Percentiles rank a stretch among this genome's conserved stretches.
Evolutionary conservation across 2,113 vertebrate genomes (phyloP).

Genomic region (Cheilinus undulatus): DNA sequence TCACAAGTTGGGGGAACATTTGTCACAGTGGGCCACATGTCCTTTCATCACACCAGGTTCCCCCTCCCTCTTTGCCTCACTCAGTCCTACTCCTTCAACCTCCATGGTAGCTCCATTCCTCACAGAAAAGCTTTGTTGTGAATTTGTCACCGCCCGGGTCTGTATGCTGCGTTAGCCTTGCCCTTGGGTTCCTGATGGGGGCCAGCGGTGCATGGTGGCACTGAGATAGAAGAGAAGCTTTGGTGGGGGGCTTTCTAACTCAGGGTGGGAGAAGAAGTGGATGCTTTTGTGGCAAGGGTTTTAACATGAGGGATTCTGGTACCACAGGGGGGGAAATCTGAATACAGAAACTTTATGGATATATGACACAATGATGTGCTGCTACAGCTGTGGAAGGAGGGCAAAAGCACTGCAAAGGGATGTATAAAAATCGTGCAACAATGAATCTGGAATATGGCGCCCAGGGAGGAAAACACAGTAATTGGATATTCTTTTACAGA

Average conservation of each 20-base stretch:
- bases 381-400: not conserved
- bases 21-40: slow-evolving; percentile 68
- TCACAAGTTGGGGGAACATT: slow-evolving; percentile 60
- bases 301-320: slow-evolving; percentile 9
- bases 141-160: slow-evolving; percentile 61
- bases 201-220: slow-evolving; percentile 30
- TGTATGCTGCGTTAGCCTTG: slow-evolving; percentile 51
- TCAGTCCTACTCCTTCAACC: slow-evolving; percentile 53
- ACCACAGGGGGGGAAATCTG: slow-evolving; percentile 37
- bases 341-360: slow-evolving; percentile 39
- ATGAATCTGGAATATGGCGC: slow-evolving; percentile 7
- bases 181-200: slow-evolving; percentile 61
- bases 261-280: slow-evolving; percentile 28
- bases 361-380: not conserved
- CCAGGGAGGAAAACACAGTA: not conserved
- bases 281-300: not conserved
- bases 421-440: slow-evolving; percentile 24
- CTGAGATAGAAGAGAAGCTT: slow-evolving; percentile 28
- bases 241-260: slow-evolving; percentile 19
- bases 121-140: slow-evolving; percentile 68
- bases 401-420: slow-evolving; percentile 1
- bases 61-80: not conserved
- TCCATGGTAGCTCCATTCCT: slow-evolving; percentile 65
- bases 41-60: slow-evolving; percentile 59
- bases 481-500: slow-evolving; percentile 28